A percentile compares a stretch with the other conserved stretches of the same genome.
Evolutionary conservation across 2,888 invertebrate genomes (phyloP).

Genomic region (Dryobota labecula): DNA sequence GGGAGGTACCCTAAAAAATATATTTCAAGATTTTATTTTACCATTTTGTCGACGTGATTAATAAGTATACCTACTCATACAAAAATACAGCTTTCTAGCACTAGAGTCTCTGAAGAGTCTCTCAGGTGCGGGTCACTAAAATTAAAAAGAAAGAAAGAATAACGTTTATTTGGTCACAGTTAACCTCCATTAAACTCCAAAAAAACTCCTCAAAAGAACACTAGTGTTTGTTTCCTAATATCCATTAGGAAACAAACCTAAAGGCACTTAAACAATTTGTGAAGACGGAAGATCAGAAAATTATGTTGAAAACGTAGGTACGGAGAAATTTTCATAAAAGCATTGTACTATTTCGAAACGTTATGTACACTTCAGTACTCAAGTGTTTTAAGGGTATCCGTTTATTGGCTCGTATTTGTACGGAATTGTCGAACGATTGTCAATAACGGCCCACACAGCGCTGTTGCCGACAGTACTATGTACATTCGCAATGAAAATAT

Average conservation of each 20-base stretch:
- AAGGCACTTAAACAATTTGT: conserved; percentile 55
- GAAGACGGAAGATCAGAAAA: conserved; percentile 41
- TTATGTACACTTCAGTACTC: conserved; percentile 28
- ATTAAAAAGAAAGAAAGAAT: too few relatives aligned
- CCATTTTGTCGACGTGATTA: too few relatives aligned
- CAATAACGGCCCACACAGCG: conserved; percentile 63
- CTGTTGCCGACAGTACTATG: conserved; percentile 65
- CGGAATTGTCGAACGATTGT: conserved; percentile 59
- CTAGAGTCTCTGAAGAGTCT: too few relatives aligned
- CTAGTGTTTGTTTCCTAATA: conserved; percentile 47
- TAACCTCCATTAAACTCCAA: conserved; percentile 26
- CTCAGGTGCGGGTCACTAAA: too few relatives aligned
- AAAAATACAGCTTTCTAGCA: too few relatives aligned
- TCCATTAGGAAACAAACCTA: too few relatives aligned
- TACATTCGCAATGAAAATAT: conserved; percentile 63
- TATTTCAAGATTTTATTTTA: too few relatives aligned
- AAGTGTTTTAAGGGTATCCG: conserved; percentile 42
- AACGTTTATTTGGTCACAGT: too few relatives aligned
- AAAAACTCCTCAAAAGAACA: conserved; percentile 40
- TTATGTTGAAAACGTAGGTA: conserved; percentile 35
- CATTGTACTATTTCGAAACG: conserved; percentile 48
- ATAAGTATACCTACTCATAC: too few relatives aligned
- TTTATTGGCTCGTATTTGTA: conserved; percentile 57
- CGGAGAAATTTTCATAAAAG: conserved; percentile 24
- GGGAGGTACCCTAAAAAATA: too few relatives aligned